These are phyloP conservation scores for Nautilus pompilius DNA, from an alignment of 1,140 invertebrate genomes.

Conservation along the genomic window DNA sequence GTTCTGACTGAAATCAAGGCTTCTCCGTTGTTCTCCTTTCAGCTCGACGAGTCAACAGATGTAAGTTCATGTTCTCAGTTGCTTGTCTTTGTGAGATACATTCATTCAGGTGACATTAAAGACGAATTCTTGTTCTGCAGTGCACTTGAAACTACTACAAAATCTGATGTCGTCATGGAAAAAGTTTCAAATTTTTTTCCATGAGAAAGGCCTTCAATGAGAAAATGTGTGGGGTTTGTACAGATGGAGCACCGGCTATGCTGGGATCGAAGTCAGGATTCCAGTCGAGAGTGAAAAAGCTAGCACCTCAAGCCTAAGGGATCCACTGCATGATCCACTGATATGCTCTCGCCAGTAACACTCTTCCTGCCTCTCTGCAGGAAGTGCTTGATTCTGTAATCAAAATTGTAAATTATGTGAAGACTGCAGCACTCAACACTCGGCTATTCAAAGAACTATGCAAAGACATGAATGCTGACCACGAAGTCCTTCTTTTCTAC, in stretches of 20 bases:
- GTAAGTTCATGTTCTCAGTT: slow-evolving; percentile 1
- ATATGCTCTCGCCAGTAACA: slow-evolving; percentile 7
- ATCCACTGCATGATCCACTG: slow-evolving; percentile 13
- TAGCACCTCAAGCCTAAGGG: neutral
- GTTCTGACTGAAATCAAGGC: slow-evolving; percentile 1
- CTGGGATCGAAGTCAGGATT: neutral
- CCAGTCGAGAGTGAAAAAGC: slow-evolving; percentile 3
- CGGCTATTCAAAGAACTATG: slow-evolving; percentile 1
- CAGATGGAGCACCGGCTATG: neutral
- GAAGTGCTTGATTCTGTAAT: slow-evolving; percentile 6
- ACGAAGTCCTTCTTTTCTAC: slow-evolving; percentile 2
- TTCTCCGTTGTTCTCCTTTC: neutral
- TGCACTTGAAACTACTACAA: slow-evolving; percentile 1
- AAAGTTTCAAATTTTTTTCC: slow-evolving; percentile 2
- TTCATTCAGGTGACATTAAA: slow-evolving; percentile 1
- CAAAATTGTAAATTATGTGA: neutral
- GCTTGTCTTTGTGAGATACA: slow-evolving; percentile 2
- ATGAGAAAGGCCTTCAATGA: neutral
- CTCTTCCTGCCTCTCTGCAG: slow-evolving; percentile 3
- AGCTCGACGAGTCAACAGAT: neutral
- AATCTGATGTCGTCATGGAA: neutral
- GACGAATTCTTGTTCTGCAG: slow-evolving; percentile 2
- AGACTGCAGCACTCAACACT: neutral
- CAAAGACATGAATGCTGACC: neutral
- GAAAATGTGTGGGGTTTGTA: slow-evolving; percentile 1